phyloP scores from a whole-genome alignment of 2,888 invertebrate genomes.

The Graphium colonna region DNA sequence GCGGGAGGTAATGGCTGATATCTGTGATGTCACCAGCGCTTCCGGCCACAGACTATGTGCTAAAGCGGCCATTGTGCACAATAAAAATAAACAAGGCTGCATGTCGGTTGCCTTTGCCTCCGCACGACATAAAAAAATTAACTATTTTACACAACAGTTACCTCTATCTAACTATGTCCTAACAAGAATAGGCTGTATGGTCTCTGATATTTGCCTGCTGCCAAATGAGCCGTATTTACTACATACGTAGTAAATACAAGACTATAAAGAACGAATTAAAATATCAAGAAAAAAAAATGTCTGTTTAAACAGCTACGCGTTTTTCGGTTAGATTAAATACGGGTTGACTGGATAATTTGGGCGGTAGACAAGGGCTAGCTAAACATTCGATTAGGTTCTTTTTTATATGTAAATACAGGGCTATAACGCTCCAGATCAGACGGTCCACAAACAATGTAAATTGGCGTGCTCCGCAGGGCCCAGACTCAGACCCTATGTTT shows the following conservation, averaged over 20 bases:
- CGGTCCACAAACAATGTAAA: conserved; percentile 30
- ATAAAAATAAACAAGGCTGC: conserved; percentile 7
- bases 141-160: neutral
- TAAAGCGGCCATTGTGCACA: neutral
- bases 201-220: too few relatives aligned
- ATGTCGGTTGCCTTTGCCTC: neutral
- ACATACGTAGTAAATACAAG: too few relatives aligned
- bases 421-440: conserved; percentile 24
- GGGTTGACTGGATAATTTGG: too few relatives aligned
- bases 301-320: too few relatives aligned
- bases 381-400: conserved; percentile 21
- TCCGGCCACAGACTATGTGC: conserved; percentile 22
- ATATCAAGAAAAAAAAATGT: too few relatives aligned
- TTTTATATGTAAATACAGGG: conserved; percentile 22
- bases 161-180: too few relatives aligned
- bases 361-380: conserved; percentile 10
- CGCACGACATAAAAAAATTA: neutral
- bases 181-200: too few relatives aligned
- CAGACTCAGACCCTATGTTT: neutral
- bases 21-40: conserved; percentile 45
- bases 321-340: too few relatives aligned
- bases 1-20: conserved; percentile 35
- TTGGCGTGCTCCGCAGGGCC: conserved; percentile 17
- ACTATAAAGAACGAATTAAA: too few relatives aligned
- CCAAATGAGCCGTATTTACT: too few relatives aligned